Percentiles rank a stretch among this genome's conserved stretches.
These are phyloP conservation scores for Pyrrhosoma nymphula DNA, from an alignment of 2,888 invertebrate genomes.

Conservation along the genomic window DNA sequence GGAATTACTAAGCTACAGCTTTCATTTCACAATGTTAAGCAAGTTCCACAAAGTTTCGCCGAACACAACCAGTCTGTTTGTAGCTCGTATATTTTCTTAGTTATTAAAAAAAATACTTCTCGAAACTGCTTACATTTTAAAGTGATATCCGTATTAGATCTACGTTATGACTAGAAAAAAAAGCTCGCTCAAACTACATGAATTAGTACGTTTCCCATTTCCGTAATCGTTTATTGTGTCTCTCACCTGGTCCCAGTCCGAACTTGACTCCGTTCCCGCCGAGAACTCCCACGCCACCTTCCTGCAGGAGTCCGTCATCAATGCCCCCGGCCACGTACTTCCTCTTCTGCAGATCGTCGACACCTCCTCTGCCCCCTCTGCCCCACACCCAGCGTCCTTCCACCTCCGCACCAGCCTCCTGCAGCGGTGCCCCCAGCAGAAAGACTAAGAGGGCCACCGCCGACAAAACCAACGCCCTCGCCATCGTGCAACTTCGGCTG, in stretches of 20 bases:
- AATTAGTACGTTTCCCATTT: no score
- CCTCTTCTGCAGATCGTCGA: not conserved
- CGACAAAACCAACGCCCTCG: not conserved
- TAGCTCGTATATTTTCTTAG: no score
- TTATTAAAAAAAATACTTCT: no score
- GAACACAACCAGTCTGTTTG: no score
- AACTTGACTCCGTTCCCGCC: conserved; percentile 48
- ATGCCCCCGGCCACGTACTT: conserved; percentile 44
- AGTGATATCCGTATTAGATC: no score
- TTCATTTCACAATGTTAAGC: no score
- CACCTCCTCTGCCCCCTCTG: conserved; percentile 71
- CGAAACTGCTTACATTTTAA: no score
- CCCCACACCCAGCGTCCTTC: conserved; percentile 79
- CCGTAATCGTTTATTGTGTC: no score
- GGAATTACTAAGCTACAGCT: no score
- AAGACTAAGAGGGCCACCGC: conserved; percentile 68
- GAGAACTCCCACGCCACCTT: not conserved
- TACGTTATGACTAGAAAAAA: no score
- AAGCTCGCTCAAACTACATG: no score
- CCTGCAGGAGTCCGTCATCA: not conserved
- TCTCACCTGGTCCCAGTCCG: not conserved
- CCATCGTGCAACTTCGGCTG: not conserved
- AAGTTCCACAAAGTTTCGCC: no score
- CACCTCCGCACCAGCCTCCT: conserved; percentile 69
- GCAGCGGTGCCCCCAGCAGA: not conserved